Evolutionary conservation across 2,888 invertebrate species (phyloP).

Genomic region (Leptura quadrifasciata): DNA sequence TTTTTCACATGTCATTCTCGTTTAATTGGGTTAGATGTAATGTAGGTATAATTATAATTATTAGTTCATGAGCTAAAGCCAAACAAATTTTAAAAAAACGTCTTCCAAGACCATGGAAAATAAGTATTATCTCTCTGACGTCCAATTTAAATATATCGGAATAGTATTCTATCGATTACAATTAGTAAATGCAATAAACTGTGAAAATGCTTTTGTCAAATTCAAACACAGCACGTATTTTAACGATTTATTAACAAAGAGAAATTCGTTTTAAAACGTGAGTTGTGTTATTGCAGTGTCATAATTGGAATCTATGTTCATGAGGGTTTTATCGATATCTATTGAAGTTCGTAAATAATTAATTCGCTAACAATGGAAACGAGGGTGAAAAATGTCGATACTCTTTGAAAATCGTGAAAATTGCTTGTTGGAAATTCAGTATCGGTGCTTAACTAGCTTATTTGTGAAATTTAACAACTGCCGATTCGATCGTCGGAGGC

Average conservation of each 20-base stretch:
- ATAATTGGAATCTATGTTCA: slow-evolving; percentile 4
- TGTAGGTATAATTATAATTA: too few relatives aligned
- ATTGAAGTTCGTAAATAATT: slow-evolving; percentile 2
- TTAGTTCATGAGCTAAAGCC: too few relatives aligned
- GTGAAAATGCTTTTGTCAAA: background rate
- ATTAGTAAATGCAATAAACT: background rate
- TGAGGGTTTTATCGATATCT: background rate
- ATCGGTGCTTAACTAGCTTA: background rate
- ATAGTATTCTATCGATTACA: background rate
- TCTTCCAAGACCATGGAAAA: too few relatives aligned
- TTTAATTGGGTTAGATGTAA: too few relatives aligned
- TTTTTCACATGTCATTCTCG: too few relatives aligned
- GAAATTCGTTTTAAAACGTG: background rate
- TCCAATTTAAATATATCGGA: background rate
- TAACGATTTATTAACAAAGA: slow-evolving; percentile 7
- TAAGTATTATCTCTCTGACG: too few relatives aligned
- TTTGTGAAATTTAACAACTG: background rate
- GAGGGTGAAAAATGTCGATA: background rate
- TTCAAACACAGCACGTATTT: background rate
- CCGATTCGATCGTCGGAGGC: background rate
- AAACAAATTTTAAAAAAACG: too few relatives aligned
- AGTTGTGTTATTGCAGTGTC: background rate
- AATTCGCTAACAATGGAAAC: slow-evolving; percentile 16
- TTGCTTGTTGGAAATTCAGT: slow-evolving; percentile 6
- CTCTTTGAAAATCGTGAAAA: slow-evolving; percentile 12